Conservation (phyloP, 2,797 vertebrate species). For the Harpagifer antarcticus region DNA sequence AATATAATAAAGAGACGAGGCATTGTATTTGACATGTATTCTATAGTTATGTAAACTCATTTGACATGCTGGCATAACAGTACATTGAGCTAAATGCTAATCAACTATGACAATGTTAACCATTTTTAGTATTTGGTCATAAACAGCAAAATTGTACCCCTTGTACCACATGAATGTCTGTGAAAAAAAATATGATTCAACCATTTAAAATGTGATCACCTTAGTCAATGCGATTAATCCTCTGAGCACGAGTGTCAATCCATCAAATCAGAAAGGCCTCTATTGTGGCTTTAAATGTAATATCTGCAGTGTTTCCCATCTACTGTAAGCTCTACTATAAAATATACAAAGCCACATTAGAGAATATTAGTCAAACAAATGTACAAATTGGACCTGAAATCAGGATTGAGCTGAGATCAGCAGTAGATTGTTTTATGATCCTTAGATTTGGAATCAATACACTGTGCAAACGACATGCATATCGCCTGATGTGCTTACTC, state of each 20-base stretch:
- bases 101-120: not conserved
- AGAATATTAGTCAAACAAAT: not conserved
- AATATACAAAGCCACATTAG: not conserved
- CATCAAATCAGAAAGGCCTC: not conserved
- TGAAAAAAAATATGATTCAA: not conserved
- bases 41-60: not conserved
- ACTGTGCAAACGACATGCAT: not conserved
- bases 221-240: not conserved
- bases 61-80: not conserved
- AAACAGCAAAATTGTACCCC: not conserved
- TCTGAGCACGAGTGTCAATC: not conserved
- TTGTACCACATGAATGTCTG: not conserved
- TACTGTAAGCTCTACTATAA: not conserved
- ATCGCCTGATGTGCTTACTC: constrained; percentile 26
- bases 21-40: not conserved
- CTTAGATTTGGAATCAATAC: constrained; percentile 22
- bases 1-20: not conserved
- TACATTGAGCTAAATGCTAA: not conserved
- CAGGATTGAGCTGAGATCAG: not conserved
- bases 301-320: not conserved
- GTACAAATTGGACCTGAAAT: not conserved
- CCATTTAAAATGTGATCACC: not conserved
- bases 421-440: constrained; percentile 13
- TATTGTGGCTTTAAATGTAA: not conserved
- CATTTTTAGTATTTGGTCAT: not conserved